Base-by-base conservation (phyloP, 2,888 invertebrate genomes). In the Chorisops tibialis region DNA sequence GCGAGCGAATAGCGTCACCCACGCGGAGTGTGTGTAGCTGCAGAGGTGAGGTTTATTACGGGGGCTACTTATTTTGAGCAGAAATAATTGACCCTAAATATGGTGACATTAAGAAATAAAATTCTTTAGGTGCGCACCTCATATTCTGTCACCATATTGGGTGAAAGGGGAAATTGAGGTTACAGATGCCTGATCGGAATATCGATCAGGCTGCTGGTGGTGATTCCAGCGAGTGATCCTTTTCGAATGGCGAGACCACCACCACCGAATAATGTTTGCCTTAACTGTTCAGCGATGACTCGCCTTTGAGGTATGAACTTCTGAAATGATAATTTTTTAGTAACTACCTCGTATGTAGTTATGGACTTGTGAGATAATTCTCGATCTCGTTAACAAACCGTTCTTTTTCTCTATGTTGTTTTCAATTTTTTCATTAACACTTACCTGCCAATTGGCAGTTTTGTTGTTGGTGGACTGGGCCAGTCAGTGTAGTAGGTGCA, bases 371-470 rank as follows among this genome's bases (percentile, higher is more conserved):
- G 41, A 41, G 14, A 41, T 54, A 37, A 43, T 54, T 54, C 43
- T 56, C 30, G 45, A 43, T 63, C 61, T 63, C 49, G 52, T 62
- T 64, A 61, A 49, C 64, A 62, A 59, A 52, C 48, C 22, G 59
- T 47, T 64, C 59, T 59, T 39, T 30, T 52, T 61, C 61, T 64
- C 52, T 39, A 56, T 62, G 62, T 62, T 64, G 62, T 59, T 64
- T 62, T 62, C 64, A 64, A 62, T 58, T 64, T 62, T 62, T 62
- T 62, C 54, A 64, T 64, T 64, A 64, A 50, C 64, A 64, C 62
- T 41, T 56, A 24, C 37, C 41, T 56, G 64, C 37, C 54, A 64
- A 64, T 59, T 64, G 59, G 51, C 39, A 41, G 12, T 39, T 56
- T 43, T 45, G 43, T 51, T 45, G 39, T 49, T 77, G 71, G 67